These are phyloP conservation scores for Cerceris ruficornis DNA, from an alignment of 2,888 invertebrate genomes.

Conservation along the genomic window DNA sequence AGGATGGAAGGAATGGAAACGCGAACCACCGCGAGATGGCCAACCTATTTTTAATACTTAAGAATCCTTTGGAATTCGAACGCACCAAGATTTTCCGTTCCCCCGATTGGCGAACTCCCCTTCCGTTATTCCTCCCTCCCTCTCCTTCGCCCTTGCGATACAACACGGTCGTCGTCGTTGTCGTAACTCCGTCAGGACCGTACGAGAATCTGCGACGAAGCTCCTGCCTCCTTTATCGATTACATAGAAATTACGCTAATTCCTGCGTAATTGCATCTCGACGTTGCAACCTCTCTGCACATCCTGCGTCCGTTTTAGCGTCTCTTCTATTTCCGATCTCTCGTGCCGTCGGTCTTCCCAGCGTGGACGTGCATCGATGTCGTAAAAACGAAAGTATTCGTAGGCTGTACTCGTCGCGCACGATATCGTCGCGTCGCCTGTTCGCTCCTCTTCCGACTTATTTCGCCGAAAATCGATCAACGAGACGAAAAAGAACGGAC, in stretches of 20 bases:
- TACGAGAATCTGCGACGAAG: not conserved
- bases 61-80: not conserved
- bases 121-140: not conserved
- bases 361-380: not conserved
- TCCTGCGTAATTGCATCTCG: not conserved
- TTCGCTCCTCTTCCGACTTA: too few relatives aligned
- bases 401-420: too few relatives aligned
- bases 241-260: not conserved
- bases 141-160: not conserved
- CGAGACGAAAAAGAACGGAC: too few relatives aligned
- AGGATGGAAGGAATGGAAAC: slow-evolving; percentile 1
- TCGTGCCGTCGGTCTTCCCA: not conserved
- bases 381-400: too few relatives aligned
- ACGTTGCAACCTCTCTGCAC: not conserved
- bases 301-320: not conserved
- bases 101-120: slow-evolving; percentile 7
- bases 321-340: not conserved
- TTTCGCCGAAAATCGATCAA: not conserved
- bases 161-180: not conserved
- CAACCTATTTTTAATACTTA: not conserved
- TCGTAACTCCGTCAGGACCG: not conserved
- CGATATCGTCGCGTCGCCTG: too few relatives aligned
- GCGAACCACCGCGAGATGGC: not conserved
- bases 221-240: not conserved
- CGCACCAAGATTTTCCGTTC: slow-evolving; percentile 6